Evolutionary conservation across 2,888 invertebrate genomes (phyloP).

Genomic region (Gnatocerus cornutus): DNA sequence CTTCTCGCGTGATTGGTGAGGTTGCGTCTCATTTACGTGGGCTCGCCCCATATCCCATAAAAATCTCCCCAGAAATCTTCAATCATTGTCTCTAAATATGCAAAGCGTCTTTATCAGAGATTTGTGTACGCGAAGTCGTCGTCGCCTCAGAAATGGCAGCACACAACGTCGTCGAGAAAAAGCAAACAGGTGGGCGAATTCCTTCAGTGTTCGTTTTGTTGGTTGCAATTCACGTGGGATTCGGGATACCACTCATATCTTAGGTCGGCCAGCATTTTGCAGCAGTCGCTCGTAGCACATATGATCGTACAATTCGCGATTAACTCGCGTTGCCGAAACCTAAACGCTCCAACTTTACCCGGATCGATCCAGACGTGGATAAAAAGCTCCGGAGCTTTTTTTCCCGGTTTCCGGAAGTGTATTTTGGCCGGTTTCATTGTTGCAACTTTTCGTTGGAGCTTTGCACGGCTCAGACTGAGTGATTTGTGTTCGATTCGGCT

Average conservation of each 20-base stretch:
- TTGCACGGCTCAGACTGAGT: conserved; percentile 29
- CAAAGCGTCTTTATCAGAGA: conserved; percentile 37
- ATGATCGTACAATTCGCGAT: conserved; percentile 59
- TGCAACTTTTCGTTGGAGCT: conserved; percentile 14
- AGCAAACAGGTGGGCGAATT: conserved; percentile 68
- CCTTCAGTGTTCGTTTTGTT: conserved; percentile 61
- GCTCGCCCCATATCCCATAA: conserved; percentile 8
- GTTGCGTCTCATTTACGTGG: conserved; percentile 1
- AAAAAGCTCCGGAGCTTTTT: conserved; percentile 44
- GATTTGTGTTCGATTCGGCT: conserved; percentile 51
- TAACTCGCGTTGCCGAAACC: conserved; percentile 42
- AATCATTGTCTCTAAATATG: conserved; percentile 39
- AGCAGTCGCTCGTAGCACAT: conserved; percentile 61
- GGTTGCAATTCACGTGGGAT: conserved; percentile 67
- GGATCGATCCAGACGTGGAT: conserved; percentile 31
- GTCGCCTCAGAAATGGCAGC: conserved; percentile 40
- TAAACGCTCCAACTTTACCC: conserved; percentile 30
- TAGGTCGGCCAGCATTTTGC: conserved; percentile 59
- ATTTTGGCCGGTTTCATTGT: conserved; percentile 51
- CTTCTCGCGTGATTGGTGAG: neutral
- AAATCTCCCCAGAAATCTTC: conserved; percentile 24
- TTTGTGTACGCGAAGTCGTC: conserved; percentile 41
- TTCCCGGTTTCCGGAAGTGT: conserved; percentile 43
- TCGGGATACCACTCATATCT: conserved; percentile 64
- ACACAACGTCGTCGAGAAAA: conserved; percentile 53